Base-by-base conservation (phyloP, 2,113 vertebrate genomes). In the Trachemys scripta region DNA sequence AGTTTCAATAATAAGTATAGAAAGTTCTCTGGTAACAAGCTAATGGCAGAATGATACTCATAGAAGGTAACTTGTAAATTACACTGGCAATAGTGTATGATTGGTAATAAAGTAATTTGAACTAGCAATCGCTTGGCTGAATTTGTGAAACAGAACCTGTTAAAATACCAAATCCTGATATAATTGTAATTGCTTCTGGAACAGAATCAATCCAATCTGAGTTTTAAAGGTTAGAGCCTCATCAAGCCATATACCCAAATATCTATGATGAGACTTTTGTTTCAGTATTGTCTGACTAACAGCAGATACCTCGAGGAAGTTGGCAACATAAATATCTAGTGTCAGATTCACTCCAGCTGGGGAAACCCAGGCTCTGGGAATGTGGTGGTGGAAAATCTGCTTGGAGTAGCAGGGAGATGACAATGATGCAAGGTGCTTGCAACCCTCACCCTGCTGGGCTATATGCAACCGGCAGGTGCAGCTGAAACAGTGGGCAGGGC, bases 1-100 rank as follows among this genome's bases (percentile, higher is more conserved):
- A 80, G 86, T 62, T 89, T 50, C 54, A 76, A 13, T 25, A 76
- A 76, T 8, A 76, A 45, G 6, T 25, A 25, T 13, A 25, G 38
- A 69, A 76, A 45, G 10, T 42, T 76, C 38, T 76, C 88, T 45
- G 35, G 69, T 96, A 91, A 93, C 72, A 92, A 84, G 88, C 62
- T 93, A 88, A 91, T 82, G 88, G 84, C 86, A 59, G 75, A 94
- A 96, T 27, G 65, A 49, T 79, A 57, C 85, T 76, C 53, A 65
- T 80, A 80, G 78, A 92, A 91, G 89, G 85, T 75, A 82, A 92
- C 82, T 82, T 90, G 57, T 82, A 91, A 95, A 93, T 90, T 85
- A 93, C 78, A 47, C 29, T 11, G 42, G 84, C 51, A 69, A n/a
- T 84, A 89, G 84, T 22, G 35, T 85, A 59, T 94, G 93, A 90